Base-by-base conservation (phyloP, 2,113 vertebrate genomes). In the Bubo scandiacus region DNA sequence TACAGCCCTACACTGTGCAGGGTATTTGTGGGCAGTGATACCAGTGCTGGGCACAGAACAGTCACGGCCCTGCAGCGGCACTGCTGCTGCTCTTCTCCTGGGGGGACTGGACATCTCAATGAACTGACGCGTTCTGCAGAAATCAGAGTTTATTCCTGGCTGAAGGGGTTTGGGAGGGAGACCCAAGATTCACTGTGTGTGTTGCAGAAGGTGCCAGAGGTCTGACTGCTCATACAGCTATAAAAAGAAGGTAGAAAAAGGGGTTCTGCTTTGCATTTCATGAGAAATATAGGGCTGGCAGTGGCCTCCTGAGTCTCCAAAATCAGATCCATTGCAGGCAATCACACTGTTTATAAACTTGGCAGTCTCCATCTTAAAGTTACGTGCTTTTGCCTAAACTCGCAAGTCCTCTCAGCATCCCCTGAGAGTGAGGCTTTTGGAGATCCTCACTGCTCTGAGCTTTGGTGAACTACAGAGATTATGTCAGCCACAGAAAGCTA, bases 41-140 rank as follows among this genome's bases (percentile, higher is more conserved):
- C 38, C 58, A 23, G 55, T 42, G 66, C 70, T 25, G 36, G 71
- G 52, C 3, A 1, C 73, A 40, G 77, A 7, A 2, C 0, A 0
- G 62, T 5, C 4, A 1, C 32, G 57, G 70, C 51, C 26, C 38
- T 40, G 40, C 12, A 5, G 16, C 36, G 38, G 15, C 22, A 19
- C 32, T 59, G 61, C 86, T 88, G 38, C 75, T 63, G 32, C 78
- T 43, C 62, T 88, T 47, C 83, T 74, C 58, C 38, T 34, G 21
- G 70, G 81, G 18, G 71, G 15, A 83, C 0, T 51, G 90, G 63
- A 84, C 81, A 71, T 61, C 32, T 58, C 73, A 84, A 36, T 32
- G 87, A 96, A 7, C 49, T 83, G 30, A 77, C 89, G 72, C 19
- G 30, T 38, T 85, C 75, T 34, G 65, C 86, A 86, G 82, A 96